These are phyloP conservation scores for Cantharis rustica DNA, from an alignment of 2,888 invertebrate species.

Conservation along the genomic window DNA sequence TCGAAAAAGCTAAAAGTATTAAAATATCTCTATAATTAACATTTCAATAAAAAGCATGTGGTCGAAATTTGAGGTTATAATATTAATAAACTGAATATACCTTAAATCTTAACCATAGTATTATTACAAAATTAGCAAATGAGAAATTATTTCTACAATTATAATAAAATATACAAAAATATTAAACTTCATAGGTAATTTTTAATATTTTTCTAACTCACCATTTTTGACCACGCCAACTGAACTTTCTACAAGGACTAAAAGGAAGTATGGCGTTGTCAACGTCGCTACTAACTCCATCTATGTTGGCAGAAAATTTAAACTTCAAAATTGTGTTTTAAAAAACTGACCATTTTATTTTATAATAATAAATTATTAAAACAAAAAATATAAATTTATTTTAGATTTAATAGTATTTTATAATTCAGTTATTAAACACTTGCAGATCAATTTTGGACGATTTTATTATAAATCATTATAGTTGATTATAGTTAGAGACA, in stretches of 20 bases:
- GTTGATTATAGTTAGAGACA: too few relatives aligned
- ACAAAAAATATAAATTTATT: too few relatives aligned
- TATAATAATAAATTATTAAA: too few relatives aligned
- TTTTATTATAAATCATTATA: too few relatives aligned
- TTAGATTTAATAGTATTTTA: too few relatives aligned
- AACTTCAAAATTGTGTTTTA: background rate
- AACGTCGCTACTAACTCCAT: background rate
- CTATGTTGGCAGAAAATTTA: background rate
- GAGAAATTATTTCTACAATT: background rate
- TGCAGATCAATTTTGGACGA: too few relatives aligned
- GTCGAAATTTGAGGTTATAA: background rate
- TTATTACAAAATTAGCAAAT: background rate
- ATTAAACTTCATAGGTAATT: background rate
- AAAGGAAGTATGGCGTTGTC: background rate
- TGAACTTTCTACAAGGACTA: background rate
- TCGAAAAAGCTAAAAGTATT: constrained; percentile 74
- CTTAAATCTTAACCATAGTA: background rate
- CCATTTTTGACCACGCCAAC: background rate
- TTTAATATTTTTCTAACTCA: background rate
- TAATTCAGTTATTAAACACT: too few relatives aligned
- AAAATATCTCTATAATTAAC: background rate
- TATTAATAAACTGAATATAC: background rate
- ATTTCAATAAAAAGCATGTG: background rate
- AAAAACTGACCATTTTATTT: too few relatives aligned
- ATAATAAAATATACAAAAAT: background rate